A percentile compares a stretch with the other conserved stretches of the same genome.
Conservation (phyloP, 2,113 vertebrate species). For the Pipa parva region DNA sequence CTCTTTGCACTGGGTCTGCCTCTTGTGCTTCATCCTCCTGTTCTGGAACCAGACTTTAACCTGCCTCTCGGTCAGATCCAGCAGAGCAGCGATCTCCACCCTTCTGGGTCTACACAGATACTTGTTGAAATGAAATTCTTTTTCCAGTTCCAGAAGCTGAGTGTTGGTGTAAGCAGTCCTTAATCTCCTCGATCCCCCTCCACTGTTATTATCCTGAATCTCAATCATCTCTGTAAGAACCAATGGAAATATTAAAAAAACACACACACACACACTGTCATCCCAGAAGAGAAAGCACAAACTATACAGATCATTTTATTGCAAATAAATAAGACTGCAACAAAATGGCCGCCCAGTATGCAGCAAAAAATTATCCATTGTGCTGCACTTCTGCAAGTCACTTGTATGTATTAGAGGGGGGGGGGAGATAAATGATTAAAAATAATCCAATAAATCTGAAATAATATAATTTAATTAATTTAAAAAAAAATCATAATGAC, state of each 20-base stretch:
- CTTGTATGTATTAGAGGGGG: neutral
- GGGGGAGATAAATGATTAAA: neutral
- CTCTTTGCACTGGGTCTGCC: constrained; percentile 94
- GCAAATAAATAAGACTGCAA: constrained; percentile 62
- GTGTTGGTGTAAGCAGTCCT: constrained; percentile 97
- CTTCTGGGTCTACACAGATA: constrained; percentile 93
- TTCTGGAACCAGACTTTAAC: constrained; percentile 99
- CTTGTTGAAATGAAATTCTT: constrained; percentile 98
- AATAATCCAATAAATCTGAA: neutral
- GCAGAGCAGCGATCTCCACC: constrained; percentile 88
- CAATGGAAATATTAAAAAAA: too few relatives aligned
- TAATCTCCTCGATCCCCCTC: constrained; percentile 79
- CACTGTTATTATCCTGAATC: constrained; percentile 67
- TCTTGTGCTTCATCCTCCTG: constrained; percentile 96
- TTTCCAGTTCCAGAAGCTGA: constrained; percentile 95
- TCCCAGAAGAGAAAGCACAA: constrained; percentile 47
- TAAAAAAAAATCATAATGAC: neutral
- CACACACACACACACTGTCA: constrained; percentile 48
- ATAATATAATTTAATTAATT: too few relatives aligned
- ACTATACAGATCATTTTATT: too few relatives aligned
- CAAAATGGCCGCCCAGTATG: constrained; percentile 78
- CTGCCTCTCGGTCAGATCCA: constrained; percentile 96
- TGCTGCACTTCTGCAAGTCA: constrained; percentile 5
- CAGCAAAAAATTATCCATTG: constrained; percentile 65
- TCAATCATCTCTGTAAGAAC: constrained; percentile 82